Percentiles rank a stretch among this genome's conserved stretches.
phyloP scores from a whole-genome alignment of 2,113 vertebrate species.

The Rhagologus leucostigma region DNA sequence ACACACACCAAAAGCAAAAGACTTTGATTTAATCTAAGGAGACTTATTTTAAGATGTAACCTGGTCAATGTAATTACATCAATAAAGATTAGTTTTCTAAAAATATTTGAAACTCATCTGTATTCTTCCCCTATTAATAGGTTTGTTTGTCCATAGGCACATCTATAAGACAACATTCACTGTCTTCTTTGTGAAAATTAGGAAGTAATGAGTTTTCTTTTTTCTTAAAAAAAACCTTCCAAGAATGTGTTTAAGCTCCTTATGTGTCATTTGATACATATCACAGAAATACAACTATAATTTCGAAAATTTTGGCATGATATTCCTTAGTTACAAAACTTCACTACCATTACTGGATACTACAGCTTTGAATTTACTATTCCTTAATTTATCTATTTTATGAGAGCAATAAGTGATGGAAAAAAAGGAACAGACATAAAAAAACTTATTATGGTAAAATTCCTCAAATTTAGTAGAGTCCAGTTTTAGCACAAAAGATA shows the following conservation, averaged over 20 bases:
- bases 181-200: slow-evolving; percentile 24
- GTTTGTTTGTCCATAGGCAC: neutral
- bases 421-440: neutral
- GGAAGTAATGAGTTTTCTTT: slow-evolving; percentile 9
- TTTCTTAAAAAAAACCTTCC: neutral
- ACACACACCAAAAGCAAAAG: neutral
- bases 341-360: neutral
- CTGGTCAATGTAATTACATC: neutral
- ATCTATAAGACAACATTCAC: neutral
- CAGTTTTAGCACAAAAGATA: neutral
- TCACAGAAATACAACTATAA: slow-evolving; percentile 13
- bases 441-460: neutral
- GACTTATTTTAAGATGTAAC: neutral
- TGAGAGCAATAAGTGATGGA: neutral
- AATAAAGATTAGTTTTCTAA: neutral
- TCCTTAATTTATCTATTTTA: neutral
- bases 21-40: neutral
- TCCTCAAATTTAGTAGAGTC: neutral
- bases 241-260: slow-evolving; percentile 30
- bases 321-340: neutral
- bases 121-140: neutral
- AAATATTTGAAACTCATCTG: neutral
- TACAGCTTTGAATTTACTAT: neutral
- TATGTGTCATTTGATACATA: slow-evolving; percentile 50
- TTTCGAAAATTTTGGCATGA: neutral